Percentiles rank a stretch among this genome's conserved stretches.
These are phyloP conservation scores for Drosophila navojoa DNA, from an alignment of 1,140 invertebrate species.

Conservation along the genomic window DNA sequence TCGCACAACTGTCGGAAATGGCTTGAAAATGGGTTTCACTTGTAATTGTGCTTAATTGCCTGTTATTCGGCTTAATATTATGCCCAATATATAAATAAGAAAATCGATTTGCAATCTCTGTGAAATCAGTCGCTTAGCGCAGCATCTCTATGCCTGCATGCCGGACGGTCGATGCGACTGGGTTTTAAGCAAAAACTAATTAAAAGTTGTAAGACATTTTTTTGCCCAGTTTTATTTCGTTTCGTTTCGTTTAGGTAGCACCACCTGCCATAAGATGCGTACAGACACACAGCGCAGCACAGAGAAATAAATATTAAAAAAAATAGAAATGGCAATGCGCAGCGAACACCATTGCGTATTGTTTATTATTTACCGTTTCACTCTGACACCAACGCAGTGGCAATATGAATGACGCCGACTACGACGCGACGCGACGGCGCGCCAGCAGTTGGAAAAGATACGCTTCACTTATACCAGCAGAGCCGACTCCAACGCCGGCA, in stretches of 20 bases:
- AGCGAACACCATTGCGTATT: constrained; percentile 54
- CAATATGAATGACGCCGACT: constrained; percentile 27
- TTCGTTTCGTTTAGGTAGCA: constrained; percentile 46
- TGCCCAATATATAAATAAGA: no score
- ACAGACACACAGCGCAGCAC: constrained; percentile 12
- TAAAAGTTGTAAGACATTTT: constrained; percentile 82
- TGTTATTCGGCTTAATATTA: no score
- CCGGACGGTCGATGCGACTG: constrained; percentile 49
- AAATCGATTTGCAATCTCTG: not conserved
- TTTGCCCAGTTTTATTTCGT: constrained; percentile 45
- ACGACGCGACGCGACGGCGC: not conserved
- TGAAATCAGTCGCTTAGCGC: constrained; percentile 7
- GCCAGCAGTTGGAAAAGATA: constrained; percentile 21
- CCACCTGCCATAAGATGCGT: constrained; percentile 49
- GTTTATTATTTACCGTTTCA: constrained; percentile 73
- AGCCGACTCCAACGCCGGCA: not conserved
- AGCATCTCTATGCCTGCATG: constrained; percentile 3
- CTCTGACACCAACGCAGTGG: constrained; percentile 52
- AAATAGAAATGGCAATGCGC: constrained; percentile 34
- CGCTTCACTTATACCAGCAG: constrained; percentile 49
- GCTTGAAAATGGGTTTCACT: no score
- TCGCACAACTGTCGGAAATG: no score
- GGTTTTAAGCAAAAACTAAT: constrained; percentile 81
- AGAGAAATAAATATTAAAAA: constrained; percentile 38
- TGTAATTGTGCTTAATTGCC: no score